Conservation (phyloP, 1,140 invertebrate genomes). For the Pinna nobilis region DNA sequence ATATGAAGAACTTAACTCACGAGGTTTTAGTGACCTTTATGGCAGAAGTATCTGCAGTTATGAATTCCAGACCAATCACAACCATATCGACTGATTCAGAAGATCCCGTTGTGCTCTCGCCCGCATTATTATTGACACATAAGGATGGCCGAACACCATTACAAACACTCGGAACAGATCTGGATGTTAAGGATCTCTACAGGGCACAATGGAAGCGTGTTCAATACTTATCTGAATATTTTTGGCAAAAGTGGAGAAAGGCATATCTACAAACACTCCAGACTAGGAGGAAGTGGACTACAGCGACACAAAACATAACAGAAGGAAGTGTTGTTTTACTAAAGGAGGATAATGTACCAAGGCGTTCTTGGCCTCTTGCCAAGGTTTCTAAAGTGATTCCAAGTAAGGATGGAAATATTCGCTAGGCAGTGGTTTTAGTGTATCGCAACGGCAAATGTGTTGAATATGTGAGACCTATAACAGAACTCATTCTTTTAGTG, state of each 20-base stretch:
- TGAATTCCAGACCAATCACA: conserved; percentile 41
- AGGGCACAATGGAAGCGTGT: conserved; percentile 43
- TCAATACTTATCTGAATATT: conserved; percentile 31
- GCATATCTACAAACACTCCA: conserved; percentile 37
- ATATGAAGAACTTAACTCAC: conserved; percentile 36
- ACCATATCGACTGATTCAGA: conserved; percentile 33
- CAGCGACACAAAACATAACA: not conserved
- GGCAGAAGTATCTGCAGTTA: conserved; percentile 35
- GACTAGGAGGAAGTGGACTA: conserved; percentile 25
- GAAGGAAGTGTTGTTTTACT: conserved; percentile 36
- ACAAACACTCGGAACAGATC: not conserved
- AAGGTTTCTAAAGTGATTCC: conserved; percentile 17
- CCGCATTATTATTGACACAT: conserved; percentile 32
- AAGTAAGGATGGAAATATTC: not conserved
- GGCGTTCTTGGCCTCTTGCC: conserved; percentile 36
- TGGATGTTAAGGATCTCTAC: conserved; percentile 35
- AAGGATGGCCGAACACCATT: conserved; percentile 1
- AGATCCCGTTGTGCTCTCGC: conserved; percentile 29
- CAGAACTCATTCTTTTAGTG: not conserved
- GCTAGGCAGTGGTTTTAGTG: not conserved
- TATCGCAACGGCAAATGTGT: not conserved
- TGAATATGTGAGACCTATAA: not conserved
- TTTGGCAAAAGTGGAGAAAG: conserved; percentile 37
- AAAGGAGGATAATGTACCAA: conserved; percentile 23
- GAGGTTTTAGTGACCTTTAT: conserved; percentile 44